phyloP scores from a whole-genome alignment of 2,888 invertebrate species.

The Odontocerum albicorne region DNA sequence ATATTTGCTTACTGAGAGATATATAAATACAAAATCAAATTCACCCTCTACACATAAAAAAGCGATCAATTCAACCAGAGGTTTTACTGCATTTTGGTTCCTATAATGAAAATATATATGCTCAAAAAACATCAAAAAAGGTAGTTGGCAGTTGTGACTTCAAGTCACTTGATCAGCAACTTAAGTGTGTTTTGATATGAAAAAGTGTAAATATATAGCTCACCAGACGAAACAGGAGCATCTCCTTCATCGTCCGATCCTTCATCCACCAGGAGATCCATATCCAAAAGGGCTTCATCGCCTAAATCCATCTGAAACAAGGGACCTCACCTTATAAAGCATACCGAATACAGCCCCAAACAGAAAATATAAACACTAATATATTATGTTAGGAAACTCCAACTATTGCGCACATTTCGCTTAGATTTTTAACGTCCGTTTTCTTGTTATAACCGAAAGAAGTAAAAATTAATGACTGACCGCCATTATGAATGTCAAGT shows the following conservation, averaged over 20 bases:
- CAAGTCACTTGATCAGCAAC: too few relatives aligned
- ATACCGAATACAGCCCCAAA: constrained; percentile 3
- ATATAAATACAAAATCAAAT: too few relatives aligned
- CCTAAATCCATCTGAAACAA: constrained; percentile 31
- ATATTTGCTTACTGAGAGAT: too few relatives aligned
- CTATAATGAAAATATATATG: too few relatives aligned
- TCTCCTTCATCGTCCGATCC: constrained; percentile 76
- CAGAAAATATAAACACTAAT: constrained; percentile 3
- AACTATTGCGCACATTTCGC: background rate
- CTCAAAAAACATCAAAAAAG: too few relatives aligned
- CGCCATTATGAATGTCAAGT: constrained; percentile 59
- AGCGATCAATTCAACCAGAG: too few relatives aligned
- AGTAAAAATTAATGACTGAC: constrained; percentile 42
- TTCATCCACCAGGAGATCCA: constrained; percentile 74
- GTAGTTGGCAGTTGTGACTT: too few relatives aligned
- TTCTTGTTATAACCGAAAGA: constrained; percentile 4
- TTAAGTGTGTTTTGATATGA: too few relatives aligned
- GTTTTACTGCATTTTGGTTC: too few relatives aligned
- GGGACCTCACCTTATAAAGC: constrained; percentile 16
- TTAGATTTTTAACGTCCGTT: constrained; percentile 1
- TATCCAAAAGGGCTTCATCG: constrained; percentile 60
- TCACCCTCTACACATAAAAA: too few relatives aligned
- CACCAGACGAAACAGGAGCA: constrained; percentile 58
- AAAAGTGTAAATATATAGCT: too few relatives aligned
- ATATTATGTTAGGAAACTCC: too few relatives aligned